phyloP scores from a whole-genome alignment of 2,888 invertebrate genomes.

The Oscheius onirici region DNA sequence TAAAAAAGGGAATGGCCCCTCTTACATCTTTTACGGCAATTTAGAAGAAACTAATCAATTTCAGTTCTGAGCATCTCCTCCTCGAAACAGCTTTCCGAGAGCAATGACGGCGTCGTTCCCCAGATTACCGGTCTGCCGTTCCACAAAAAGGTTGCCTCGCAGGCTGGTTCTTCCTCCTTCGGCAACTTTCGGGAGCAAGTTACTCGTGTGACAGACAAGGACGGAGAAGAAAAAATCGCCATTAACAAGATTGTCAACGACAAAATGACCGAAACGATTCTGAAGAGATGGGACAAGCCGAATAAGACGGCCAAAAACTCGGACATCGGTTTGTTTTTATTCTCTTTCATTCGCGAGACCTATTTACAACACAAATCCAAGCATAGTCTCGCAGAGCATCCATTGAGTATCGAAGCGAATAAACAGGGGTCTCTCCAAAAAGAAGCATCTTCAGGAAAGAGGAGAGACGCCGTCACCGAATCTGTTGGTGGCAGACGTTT shows the following conservation, averaged over 20 bases:
- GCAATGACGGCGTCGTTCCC: conserved; percentile 56
- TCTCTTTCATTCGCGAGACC: too few species aligned
- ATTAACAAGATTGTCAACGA: conserved; percentile 59
- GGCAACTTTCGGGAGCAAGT: conserved; percentile 62
- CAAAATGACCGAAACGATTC: conserved; percentile 55
- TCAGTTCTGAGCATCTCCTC: conserved; percentile 54
- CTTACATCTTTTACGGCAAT: too few species aligned
- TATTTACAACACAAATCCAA: too few species aligned
- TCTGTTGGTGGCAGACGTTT: conserved; percentile 56
- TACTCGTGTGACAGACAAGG: conserved; percentile 53
- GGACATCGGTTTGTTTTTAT: conserved; percentile 53
- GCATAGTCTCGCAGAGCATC: too few species aligned
- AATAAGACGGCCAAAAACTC: conserved; percentile 60
- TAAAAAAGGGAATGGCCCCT: too few species aligned
- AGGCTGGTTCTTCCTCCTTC: conserved; percentile 59
- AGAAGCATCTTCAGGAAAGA: conserved; percentile 40
- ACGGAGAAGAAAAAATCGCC: conserved; percentile 52
- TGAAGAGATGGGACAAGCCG: conserved; percentile 55
- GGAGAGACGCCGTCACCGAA: conserved; percentile 47
- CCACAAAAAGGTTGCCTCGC: conserved; percentile 49
- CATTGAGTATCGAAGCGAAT: too few species aligned
- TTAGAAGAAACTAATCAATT: conserved; percentile 16
- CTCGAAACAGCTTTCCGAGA: conserved; percentile 46
- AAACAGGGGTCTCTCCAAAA: not conserved
- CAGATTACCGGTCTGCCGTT: conserved; percentile 52